Conservation (phyloP, 2,888 invertebrate genomes). For the Ceriagrion tenellum region DNA sequence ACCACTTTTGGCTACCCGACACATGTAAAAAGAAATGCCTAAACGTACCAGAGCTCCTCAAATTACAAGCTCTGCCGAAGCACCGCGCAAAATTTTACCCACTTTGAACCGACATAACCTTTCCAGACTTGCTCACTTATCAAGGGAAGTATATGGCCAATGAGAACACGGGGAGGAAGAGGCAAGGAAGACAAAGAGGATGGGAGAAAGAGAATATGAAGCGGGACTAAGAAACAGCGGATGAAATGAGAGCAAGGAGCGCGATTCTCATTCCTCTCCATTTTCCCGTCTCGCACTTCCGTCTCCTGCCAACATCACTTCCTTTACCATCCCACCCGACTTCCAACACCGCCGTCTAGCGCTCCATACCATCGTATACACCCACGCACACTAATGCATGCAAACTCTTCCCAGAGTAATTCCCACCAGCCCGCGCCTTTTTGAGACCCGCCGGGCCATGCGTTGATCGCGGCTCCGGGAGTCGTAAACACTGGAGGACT, state of each 20-base stretch:
- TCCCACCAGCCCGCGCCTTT: background rate
- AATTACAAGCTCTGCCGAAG: too few species aligned
- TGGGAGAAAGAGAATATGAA: background rate
- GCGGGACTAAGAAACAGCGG: background rate
- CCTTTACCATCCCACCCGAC: background rate
- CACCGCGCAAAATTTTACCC: background rate
- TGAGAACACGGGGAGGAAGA: too few species aligned
- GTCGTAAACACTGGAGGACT: constrained; percentile 32
- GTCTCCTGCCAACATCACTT: background rate
- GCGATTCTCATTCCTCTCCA: background rate
- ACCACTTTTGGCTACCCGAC: too few species aligned
- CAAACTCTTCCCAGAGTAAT: background rate
- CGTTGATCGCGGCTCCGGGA: background rate
- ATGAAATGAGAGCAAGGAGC: background rate
- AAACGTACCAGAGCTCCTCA: too few species aligned
- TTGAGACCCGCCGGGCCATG: background rate
- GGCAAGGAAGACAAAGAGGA: too few species aligned
- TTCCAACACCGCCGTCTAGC: background rate
- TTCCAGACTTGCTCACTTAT: background rate
- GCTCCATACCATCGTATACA: background rate
- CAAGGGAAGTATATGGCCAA: too few species aligned
- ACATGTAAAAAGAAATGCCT: too few species aligned
- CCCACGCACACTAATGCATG: background rate
- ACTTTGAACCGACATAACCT: background rate
- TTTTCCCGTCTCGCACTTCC: background rate